Evolutionary conservation across 2,888 invertebrate species (phyloP).

Genomic region (Marronus borbonicus): DNA sequence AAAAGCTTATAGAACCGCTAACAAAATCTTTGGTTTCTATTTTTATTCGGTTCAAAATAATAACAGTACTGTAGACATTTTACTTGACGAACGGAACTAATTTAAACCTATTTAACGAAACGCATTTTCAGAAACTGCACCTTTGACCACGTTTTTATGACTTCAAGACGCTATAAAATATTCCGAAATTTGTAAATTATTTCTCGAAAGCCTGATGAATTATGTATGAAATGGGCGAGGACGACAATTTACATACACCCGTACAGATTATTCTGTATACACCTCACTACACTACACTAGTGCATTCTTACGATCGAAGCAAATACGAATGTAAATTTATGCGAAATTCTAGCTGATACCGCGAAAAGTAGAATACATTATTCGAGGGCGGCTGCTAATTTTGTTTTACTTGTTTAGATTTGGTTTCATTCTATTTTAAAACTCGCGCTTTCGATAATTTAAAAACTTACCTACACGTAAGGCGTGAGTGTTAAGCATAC

Average conservation of each 20-base stretch:
- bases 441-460: slow-evolving; percentile 4
- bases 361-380: slow-evolving; percentile 34
- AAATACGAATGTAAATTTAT: slow-evolving; percentile 33
- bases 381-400: not conserved
- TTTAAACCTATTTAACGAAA: too few relatives aligned
- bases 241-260: slow-evolving; percentile 36
- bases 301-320: slow-evolving; percentile 36
- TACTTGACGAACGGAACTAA: too few relatives aligned
- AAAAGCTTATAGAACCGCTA: too few relatives aligned
- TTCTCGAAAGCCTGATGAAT: slow-evolving; percentile 32
- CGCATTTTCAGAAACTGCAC: too few relatives aligned
- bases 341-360: slow-evolving; percentile 21
- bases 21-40: too few relatives aligned
- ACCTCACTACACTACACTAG: slow-evolving; percentile 14
- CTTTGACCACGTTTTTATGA: too few relatives aligned
- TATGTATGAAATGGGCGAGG: slow-evolving; percentile 43
- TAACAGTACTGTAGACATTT: too few relatives aligned
- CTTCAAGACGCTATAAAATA: not conserved
- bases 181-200: slow-evolving; percentile 20
- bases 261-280: not conserved
- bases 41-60: too few relatives aligned
- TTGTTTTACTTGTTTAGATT: slow-evolving; percentile 17
- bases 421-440: slow-evolving; percentile 27
- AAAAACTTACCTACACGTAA: slow-evolving; percentile 1
- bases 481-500: not conserved